Evolutionary conservation across 2,888 invertebrate species (phyloP), one percentile per base, ranked within the genome.

Genomic region (Anthrax anthrax): DNA sequence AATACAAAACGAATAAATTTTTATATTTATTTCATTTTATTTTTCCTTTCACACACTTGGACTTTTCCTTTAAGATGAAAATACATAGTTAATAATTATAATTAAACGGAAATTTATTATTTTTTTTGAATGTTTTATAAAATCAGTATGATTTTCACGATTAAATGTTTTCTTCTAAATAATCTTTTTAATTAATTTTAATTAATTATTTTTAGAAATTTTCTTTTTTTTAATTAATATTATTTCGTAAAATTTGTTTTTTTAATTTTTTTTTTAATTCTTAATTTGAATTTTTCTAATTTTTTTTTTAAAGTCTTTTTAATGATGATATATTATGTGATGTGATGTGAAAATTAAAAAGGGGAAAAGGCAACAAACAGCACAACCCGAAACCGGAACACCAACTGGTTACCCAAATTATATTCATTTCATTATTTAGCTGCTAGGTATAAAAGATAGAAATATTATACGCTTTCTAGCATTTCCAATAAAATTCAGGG

Each of bases 361-460:
- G 63, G 60, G 63, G 59, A 58, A 67, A 67, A 67, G 67, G 65
- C 68, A 67, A 65, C 67, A 64, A 63, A 66, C 69, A 68, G 65
- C 67, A 67, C 69, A 65, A 67, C 66, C 67, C 67, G 67, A 68
- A 67, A 68, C 69, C 67, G 67, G 69, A 68, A 68, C 67, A 68
- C 68, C 68, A 68, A 68, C 67, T 68, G 64, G 50, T 44, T 36
- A 16, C 46, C 47, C 45, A 47, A 50, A 47, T 44, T 44, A 23
- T 23, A 23, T 23, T 6, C 17, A 45, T 47, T 45, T 50, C 50
- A 44, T 50, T 46, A 48, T 47, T 50, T 48, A 43, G 50, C 48
- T 50, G 47, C 48, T 50, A 47, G 48, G 43, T 48, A 47, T 41
- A 38, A 44, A 40, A 39, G 23, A 45, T 34, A 23, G 23, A 23